phyloP scores from a whole-genome alignment of 1,140 invertebrate genomes.

The Papilio xuthus region DNA sequence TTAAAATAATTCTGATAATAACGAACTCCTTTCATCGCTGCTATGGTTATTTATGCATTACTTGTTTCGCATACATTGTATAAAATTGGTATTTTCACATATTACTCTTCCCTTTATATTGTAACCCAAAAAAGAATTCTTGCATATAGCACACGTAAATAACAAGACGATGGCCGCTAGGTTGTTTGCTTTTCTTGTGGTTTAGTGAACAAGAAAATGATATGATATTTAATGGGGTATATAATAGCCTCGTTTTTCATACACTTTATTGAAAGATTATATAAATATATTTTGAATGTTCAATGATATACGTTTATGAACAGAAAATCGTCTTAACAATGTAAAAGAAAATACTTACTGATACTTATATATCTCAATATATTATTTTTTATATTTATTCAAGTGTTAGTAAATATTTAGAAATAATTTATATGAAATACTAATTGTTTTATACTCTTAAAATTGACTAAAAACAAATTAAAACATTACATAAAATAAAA shows the following conservation, averaged over 20 bases:
- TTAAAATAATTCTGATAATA: constrained; percentile 8
- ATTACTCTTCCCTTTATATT: constrained; percentile 18
- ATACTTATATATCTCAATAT: not conserved
- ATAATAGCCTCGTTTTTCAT: constrained; percentile 18
- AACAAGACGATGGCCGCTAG: not conserved
- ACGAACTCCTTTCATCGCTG: not conserved
- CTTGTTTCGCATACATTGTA: constrained; percentile 17
- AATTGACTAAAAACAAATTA: not conserved
- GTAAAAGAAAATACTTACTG: not conserved
- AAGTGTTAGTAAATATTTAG: not conserved
- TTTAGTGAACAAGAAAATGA: constrained; percentile 21
- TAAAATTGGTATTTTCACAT: constrained; percentile 22
- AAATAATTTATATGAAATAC: too few species aligned
- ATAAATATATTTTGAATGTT: constrained; percentile 11
- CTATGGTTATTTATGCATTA: constrained; percentile 13
- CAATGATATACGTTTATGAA: not conserved
- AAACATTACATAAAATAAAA: not conserved
- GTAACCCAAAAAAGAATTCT: constrained; percentile 14
- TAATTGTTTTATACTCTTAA: not conserved
- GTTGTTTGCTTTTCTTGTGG: constrained; percentile 22
- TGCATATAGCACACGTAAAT: constrained; percentile 4
- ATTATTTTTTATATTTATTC: not conserved
- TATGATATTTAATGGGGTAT: constrained; percentile 1
- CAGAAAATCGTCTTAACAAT: not conserved
- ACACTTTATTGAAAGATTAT: constrained; percentile 20